Percentiles rank a stretch among this genome's conserved stretches.
Evolutionary conservation across 2,797 vertebrate species (phyloP).

Genomic region (Simalia tracyae): DNA sequence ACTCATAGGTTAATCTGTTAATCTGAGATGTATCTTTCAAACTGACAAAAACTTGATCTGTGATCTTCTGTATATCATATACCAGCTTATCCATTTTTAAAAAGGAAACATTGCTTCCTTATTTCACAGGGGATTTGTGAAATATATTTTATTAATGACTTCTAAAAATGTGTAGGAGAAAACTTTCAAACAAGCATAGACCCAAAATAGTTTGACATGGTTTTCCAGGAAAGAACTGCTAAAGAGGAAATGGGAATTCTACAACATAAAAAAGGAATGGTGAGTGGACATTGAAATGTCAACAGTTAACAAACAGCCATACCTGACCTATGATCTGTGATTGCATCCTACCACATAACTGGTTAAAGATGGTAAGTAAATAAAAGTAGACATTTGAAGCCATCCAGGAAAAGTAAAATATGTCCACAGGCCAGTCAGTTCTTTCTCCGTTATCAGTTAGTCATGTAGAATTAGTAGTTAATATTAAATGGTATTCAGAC

Average conservation of each 20-base stretch:
- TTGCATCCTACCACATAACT: not conserved
- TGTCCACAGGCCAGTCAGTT: not conserved
- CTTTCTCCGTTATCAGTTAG: not conserved
- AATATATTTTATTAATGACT: not conserved
- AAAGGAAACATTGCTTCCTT: not conserved
- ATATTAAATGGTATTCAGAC: not conserved
- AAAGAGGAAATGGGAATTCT: not conserved
- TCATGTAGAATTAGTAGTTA: not conserved
- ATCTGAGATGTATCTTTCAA: not conserved
- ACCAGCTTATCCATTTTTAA: not conserved
- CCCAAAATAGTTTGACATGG: not conserved
- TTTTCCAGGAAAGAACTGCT: not conserved
- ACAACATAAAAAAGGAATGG: not conserved
- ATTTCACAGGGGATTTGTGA: not conserved
- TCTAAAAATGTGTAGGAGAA: not conserved
- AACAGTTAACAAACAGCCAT: not conserved
- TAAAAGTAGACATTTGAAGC: conserved; percentile 3
- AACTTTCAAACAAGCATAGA: not conserved
- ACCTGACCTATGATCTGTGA: not conserved
- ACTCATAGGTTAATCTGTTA: not conserved
- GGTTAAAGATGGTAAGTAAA: conserved; percentile 1
- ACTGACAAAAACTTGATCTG: not conserved
- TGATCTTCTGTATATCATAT: not conserved
- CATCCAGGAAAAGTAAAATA: not conserved
- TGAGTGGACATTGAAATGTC: conserved; percentile 21